Conservation (phyloP, 2,113 vertebrate genomes). For the Antigone vipio region DNA sequence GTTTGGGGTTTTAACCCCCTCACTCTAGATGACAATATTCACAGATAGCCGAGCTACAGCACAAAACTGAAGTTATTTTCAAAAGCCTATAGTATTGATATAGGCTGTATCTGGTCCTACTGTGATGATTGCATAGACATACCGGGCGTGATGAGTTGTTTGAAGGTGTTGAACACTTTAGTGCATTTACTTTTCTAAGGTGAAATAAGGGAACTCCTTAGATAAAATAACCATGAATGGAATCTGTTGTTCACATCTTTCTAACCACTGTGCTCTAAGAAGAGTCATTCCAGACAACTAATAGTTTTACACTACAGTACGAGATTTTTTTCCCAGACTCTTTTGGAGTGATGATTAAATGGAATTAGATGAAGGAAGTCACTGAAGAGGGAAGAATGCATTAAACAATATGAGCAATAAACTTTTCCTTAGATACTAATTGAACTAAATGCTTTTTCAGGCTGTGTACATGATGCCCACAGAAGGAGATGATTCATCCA, state of each 20-base stretch:
- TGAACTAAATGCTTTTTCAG: conserved; percentile 71
- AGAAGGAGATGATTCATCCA: conserved; percentile 97
- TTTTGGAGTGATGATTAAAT: neutral
- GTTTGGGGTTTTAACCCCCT: neutral
- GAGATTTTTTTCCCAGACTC: neutral
- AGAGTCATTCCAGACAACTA: neutral
- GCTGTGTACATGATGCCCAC: conserved; percentile 99
- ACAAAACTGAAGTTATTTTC: neutral
- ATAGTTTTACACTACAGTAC: neutral
- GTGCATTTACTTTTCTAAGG: neutral
- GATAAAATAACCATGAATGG: neutral
- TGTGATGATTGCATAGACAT: neutral
- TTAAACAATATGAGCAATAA: neutral
- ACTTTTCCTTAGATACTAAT: conserved; percentile 17
- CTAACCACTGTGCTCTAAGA: neutral
- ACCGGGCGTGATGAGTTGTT: rapidly evolving
- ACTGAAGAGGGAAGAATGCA: neutral
- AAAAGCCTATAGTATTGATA: neutral
- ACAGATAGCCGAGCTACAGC: neutral
- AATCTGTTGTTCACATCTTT: neutral
- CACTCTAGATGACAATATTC: neutral
- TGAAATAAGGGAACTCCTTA: neutral
- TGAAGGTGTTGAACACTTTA: neutral
- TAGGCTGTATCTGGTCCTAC: neutral
- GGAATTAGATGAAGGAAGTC: neutral